Conservation (phyloP, 2,888 invertebrate species). For the Mythimna pallens region DNA sequence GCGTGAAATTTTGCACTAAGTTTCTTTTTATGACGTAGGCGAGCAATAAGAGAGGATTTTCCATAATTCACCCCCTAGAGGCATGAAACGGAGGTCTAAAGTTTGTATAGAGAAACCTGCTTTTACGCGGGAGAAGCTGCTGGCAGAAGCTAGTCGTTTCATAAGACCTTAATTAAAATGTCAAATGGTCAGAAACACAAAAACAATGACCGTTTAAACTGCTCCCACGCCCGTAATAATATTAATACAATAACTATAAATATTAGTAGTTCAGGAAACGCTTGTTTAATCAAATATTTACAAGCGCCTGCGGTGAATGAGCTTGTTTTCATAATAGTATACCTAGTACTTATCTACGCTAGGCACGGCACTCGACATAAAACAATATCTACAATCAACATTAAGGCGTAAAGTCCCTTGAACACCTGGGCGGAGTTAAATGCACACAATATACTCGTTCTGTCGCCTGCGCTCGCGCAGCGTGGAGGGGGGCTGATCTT, state of each 20-base stretch:
- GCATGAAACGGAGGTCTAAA: no score
- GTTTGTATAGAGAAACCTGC: no score
- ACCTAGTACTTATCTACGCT: background rate
- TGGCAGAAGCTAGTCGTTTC: no score
- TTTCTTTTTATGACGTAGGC: no score
- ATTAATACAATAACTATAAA: slow-evolving; percentile 35
- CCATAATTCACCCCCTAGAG: no score
- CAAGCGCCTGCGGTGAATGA: slow-evolving; percentile 8
- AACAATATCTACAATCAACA: background rate
- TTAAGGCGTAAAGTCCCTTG: no score
- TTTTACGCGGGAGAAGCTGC: no score
- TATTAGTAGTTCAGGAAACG: slow-evolving; percentile 9
- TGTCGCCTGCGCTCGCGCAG: no score
- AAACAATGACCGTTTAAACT: slow-evolving; percentile 4
- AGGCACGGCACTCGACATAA: slow-evolving; percentile 1
- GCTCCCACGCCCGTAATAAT: slow-evolving; percentile 31
- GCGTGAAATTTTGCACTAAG: no score
- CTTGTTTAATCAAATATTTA: slow-evolving; percentile 6
- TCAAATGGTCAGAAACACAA: background rate
- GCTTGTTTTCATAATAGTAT: slow-evolving; percentile 40
- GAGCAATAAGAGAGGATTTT: no score
- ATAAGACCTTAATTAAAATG: background rate
- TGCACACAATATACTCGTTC: background rate
- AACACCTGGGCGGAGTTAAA: no score
- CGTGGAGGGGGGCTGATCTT: no score